Conservation (phyloP, 2,888 invertebrate genomes). For the Magallana nippona region DNA sequence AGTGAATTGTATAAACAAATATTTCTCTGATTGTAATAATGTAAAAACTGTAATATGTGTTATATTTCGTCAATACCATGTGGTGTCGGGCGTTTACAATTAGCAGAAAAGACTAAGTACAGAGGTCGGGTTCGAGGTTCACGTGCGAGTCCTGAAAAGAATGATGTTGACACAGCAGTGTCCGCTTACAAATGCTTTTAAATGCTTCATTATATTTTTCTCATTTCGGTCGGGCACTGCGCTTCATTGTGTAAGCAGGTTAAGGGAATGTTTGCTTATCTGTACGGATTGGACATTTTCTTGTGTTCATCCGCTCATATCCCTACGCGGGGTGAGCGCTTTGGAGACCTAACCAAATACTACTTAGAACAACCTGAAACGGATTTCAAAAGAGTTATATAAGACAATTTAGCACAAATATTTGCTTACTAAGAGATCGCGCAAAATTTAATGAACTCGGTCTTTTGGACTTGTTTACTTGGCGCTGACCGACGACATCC, state of each 20-base stretch:
- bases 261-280: slow-evolving; percentile 31
- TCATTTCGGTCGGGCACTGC: not conserved
- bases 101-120: slow-evolving; percentile 11
- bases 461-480: slow-evolving; percentile 36
- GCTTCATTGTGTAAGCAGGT: not conserved
- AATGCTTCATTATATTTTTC: slow-evolving; percentile 32
- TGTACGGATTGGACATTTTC: slow-evolving; percentile 32
- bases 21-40: not conserved
- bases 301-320: slow-evolving; percentile 24
- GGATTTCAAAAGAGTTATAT: slow-evolving; percentile 42
- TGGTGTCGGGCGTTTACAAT: slow-evolving; percentile 18
- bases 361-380: slow-evolving; percentile 5
- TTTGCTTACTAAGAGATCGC: slow-evolving; percentile 32
- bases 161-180: slow-evolving; percentile 11
- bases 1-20: slow-evolving; percentile 7
- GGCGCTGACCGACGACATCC: slow-evolving; percentile 38
- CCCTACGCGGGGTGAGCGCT: not conserved
- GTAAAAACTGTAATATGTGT: slow-evolving; percentile 7
- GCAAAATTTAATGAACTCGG: slow-evolving; percentile 45
- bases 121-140: not conserved
- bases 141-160: slow-evolving; percentile 24
- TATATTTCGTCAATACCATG: slow-evolving; percentile 16
- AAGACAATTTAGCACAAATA: slow-evolving; percentile 35
- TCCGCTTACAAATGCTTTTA: slow-evolving; percentile 28
- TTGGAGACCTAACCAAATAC: slow-evolving; percentile 32